A percentile compares a stretch with the other conserved stretches of the same genome.
Evolutionary conservation across 37 sponge, comb jelly and placozoan species (phyloP).

Genomic region (Theonella swinhoei): DNA sequence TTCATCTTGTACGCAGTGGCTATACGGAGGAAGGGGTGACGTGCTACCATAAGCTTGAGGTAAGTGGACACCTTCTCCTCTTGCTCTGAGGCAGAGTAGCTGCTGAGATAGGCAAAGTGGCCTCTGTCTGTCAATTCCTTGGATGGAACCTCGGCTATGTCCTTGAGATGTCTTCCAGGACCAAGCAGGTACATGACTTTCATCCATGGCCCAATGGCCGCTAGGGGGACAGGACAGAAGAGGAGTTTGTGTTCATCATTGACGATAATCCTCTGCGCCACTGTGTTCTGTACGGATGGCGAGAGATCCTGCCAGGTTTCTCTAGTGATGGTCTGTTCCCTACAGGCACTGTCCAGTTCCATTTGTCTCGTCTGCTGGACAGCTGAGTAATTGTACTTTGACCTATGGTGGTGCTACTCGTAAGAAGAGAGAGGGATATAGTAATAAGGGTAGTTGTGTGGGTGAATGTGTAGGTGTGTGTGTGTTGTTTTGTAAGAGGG

Average conservation of each 20-base stretch:
- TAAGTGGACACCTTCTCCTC: constrained; percentile 5
- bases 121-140: neutral
- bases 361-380: constrained; percentile 7
- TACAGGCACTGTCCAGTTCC: neutral
- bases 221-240: constrained; percentile 33
- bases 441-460: neutral
- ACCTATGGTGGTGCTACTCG: neutral
- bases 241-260: constrained; percentile 9
- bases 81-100: constrained; percentile 26
- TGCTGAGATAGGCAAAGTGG: constrained; percentile 32
- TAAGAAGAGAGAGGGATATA: neutral
- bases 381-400: neutral
- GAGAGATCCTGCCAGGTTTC: neutral
- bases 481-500: no score
- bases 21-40: constrained; percentile 43
- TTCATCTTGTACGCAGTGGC: constrained; percentile 31
- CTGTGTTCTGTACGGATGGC: neutral
- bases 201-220: constrained; percentile 27
- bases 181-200: constrained; percentile 36
- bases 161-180: neutral
- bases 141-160: constrained; percentile 12
- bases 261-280: constrained; percentile 29
- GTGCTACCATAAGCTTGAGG: constrained; percentile 26
- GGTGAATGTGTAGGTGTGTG: constrained; percentile 18
- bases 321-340: neutral